phyloP scores from a whole-genome alignment of 2,113 vertebrate species.

The Setophaga petechia region DNA sequence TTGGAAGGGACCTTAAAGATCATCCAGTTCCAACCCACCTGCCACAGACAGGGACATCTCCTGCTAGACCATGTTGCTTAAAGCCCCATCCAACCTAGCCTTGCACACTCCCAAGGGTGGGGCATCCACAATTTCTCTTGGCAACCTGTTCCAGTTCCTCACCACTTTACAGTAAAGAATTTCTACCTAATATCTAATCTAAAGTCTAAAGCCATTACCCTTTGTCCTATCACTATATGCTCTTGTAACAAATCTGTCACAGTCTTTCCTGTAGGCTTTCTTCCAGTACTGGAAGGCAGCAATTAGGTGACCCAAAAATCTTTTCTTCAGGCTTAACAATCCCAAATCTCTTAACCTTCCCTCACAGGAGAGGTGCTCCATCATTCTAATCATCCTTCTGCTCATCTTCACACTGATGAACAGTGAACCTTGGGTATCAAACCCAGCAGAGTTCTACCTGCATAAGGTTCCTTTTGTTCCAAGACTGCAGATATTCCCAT shows the following conservation, averaged over 20 bases:
- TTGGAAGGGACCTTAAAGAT: background rate
- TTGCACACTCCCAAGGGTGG: background rate
- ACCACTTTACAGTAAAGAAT: background rate
- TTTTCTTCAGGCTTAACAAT: background rate
- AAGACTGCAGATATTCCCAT: background rate
- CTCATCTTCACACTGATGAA: background rate
- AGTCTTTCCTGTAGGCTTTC: background rate
- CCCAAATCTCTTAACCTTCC: background rate
- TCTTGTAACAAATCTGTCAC: background rate
- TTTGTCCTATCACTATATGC: background rate
- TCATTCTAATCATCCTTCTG: background rate
- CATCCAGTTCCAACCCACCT: background rate
- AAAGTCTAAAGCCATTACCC: background rate
- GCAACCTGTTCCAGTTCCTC: background rate
- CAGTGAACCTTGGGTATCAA: background rate
- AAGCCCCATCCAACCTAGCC: background rate
- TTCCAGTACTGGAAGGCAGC: background rate
- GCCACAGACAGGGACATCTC: background rate
- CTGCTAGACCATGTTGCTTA: background rate
- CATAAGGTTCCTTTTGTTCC: background rate
- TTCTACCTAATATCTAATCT: background rate
- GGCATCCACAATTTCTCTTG: background rate
- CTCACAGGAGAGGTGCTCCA: background rate
- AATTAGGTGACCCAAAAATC: background rate
- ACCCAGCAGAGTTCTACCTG: background rate